Evolutionary conservation across 2,888 invertebrate species (phyloP), one percentile per base, ranked within the genome.

Genomic region (Nebria brevicollis): DNA sequence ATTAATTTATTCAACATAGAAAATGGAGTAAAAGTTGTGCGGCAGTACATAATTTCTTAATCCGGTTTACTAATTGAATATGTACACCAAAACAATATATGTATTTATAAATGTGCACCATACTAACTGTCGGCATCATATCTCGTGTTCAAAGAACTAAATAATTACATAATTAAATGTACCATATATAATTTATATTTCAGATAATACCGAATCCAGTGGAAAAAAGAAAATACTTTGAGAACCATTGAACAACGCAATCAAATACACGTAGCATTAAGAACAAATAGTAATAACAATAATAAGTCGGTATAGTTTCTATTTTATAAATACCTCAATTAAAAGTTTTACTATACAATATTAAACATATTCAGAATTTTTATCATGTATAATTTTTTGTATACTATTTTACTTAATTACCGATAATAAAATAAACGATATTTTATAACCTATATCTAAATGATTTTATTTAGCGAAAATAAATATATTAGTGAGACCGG

Each of bases 131-230:
- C 34, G 5, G 34, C 34, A 34, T 34, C 34, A 34, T 34, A 34
- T 34, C 34, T 34, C 34, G 34, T 34, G 34, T 4, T 34, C 34
- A 5, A 2, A 34, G 34, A 34, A 34, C 34, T 34, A 34, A 34
- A 34, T 4, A 34, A 34, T 34, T 34, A 34, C 34, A 34, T 34
- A 34, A 4, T 34, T 34, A 34, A 1, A 34, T 5, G 34, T 34
- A 34, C 34, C 5, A 2, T 34, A 34, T 34, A 34, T 34, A 34
- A 34, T 34, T 34, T 84, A 83, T 85, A 82, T 92, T 93, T 83
- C 91, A 95, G 95, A 95, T 95, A 84, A 95, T 95, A 85, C 95
- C 95, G 2, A 95, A 95, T 87, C 95, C 95, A 15, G 91, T 92
- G 84, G 95, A 94, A 86, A 95, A 95, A 88, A 94, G 93, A 85